Conservation (phyloP, 2,797 vertebrate genomes). For the Lagocephalus sceleratus region DNA sequence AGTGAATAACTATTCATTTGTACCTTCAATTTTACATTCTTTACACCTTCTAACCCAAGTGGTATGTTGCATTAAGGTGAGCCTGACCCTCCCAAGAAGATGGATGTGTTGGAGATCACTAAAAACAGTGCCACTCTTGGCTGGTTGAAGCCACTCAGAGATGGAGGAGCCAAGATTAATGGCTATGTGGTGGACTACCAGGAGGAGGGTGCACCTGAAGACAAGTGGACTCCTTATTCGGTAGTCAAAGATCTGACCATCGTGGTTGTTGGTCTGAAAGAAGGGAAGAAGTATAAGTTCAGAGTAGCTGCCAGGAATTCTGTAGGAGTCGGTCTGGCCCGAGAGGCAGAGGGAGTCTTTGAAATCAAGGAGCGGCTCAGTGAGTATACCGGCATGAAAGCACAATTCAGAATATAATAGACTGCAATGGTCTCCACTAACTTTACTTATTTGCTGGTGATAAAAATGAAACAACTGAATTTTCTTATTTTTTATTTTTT, state of each 20-base stretch:
- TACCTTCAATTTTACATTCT: not conserved
- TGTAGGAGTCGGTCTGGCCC: slow-evolving; percentile 88
- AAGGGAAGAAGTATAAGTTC: slow-evolving; percentile 94
- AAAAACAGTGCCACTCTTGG: slow-evolving; percentile 91
- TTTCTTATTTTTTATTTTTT: not conserved
- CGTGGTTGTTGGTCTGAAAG: slow-evolving; percentile 93
- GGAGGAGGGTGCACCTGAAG: slow-evolving; percentile 86
- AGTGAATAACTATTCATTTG: slow-evolving; percentile 56
- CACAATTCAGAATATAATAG: not conserved
- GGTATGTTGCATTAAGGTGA: slow-evolving; percentile 77
- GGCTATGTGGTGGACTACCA: slow-evolving; percentile 94
- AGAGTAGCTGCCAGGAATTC: slow-evolving; percentile 94
- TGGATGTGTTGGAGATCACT: slow-evolving; percentile 93
- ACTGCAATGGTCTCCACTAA: not conserved
- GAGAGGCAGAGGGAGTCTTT: slow-evolving; percentile 90
- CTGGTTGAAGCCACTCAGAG: slow-evolving; percentile 93
- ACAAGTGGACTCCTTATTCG: slow-evolving; percentile 94
- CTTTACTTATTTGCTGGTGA: too few species aligned
- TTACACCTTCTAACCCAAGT: slow-evolving; percentile 8
- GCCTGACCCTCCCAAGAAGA: slow-evolving; percentile 96
- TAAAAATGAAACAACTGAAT: not conserved
- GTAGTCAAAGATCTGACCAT: slow-evolving; percentile 96
- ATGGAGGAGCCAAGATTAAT: slow-evolving; percentile 95
- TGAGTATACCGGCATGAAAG: slow-evolving; percentile 71
- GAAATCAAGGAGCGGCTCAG: slow-evolving; percentile 97